phyloP scores from a whole-genome alignment of 1,140 invertebrate genomes.

The Zaprionus lachaisei region DNA sequence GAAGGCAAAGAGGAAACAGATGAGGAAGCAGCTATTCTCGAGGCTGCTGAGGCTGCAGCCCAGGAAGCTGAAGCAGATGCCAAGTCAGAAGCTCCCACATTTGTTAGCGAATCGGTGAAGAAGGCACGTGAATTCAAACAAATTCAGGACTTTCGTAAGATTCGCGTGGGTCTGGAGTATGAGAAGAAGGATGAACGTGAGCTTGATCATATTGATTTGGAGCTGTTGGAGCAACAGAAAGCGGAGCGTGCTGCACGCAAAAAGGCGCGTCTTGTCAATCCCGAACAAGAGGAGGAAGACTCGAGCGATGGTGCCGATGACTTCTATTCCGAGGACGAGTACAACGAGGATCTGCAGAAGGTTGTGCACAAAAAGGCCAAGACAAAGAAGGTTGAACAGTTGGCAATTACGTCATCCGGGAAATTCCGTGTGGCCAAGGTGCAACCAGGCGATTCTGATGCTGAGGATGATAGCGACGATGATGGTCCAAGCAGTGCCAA shows the following conservation, averaged over 20 bases:
- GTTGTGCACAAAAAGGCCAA: slow-evolving; percentile 85
- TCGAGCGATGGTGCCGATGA: slow-evolving; percentile 86
- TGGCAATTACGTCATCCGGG: slow-evolving; percentile 86
- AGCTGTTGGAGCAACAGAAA: slow-evolving; percentile 85
- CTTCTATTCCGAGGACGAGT: slow-evolving; percentile 87
- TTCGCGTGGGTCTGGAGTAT: slow-evolving; percentile 90
- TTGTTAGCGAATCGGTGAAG: slow-evolving; percentile 79
- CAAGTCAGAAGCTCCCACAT: slow-evolving; percentile 72
- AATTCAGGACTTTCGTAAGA: slow-evolving; percentile 92
- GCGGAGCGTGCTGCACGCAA: slow-evolving; percentile 84
- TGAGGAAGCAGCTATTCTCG: slow-evolving; percentile 28
- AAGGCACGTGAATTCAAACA: slow-evolving; percentile 80
- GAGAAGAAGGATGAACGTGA: slow-evolving; percentile 88
- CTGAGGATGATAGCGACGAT: slow-evolving; percentile 76
- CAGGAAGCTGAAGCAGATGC: slow-evolving; percentile 71
- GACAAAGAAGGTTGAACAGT: slow-evolving; percentile 83
- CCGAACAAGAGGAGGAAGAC: slow-evolving; percentile 82
- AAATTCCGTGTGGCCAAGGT: slow-evolving; percentile 85
- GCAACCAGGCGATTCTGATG: slow-evolving; percentile 68
- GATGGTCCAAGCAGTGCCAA: slow-evolving; percentile 57
- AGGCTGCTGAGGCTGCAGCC: slow-evolving; percentile 19
- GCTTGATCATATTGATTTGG: slow-evolving; percentile 86
- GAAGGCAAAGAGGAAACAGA: slow-evolving; percentile 39
- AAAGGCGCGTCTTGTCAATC: slow-evolving; percentile 63
- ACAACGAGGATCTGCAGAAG: slow-evolving; percentile 82